Evolutionary conservation across 2,797 vertebrate genomes (phyloP), one percentile per base, ranked within the genome.

Genomic region (Synanceia verrucosa): DNA sequence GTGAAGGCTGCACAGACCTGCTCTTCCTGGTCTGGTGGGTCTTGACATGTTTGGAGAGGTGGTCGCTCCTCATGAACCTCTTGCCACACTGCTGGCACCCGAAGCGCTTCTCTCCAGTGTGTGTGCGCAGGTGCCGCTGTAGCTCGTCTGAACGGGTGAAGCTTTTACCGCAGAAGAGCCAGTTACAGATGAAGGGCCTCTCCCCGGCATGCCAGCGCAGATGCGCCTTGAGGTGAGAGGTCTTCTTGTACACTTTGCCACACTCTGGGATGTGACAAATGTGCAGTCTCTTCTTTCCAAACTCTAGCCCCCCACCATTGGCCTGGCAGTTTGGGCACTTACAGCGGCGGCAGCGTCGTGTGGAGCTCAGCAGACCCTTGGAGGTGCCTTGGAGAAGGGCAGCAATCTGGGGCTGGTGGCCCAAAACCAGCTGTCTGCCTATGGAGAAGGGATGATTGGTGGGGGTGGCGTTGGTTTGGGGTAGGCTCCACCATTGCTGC

Each of bases 11-110:
- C 41, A 90, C 89, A 4, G 89, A 88, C 53, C 94, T 91, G 60
- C 92, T 91, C 89, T 94, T 95, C 81, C 94, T 91, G 77, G 92
- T 93, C 88, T 96, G 96, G 87, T 96, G 96, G 80, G 95, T 96
- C 90, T 96, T 96, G 55, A 95, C 93, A 1, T 96, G 96, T 74
- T 96, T 96, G 79, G 96, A 95, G 70, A 96, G 95, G 83, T 96
- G 95, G 82, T 96, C 95, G 6, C 96, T 96, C 79, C 95, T 93
- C 96, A 96, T 96, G 89, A 96, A 96, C 81, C 95, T 90, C 90
- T 96, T 96, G 57, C 94, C 95, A 14, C 95, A 96, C 86, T 96
- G 93, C 83, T 95, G 94, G 88, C 96, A 96, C n/a, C 95, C 94
- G 10, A 96, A 96, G 31, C 96, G 94, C 81, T 96, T 96, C 89